A percentile compares a stretch with the other conserved stretches of the same genome.
Evolutionary conservation across 2,797 vertebrate species (phyloP).

Genomic region (Chelmon rostratus): DNA sequence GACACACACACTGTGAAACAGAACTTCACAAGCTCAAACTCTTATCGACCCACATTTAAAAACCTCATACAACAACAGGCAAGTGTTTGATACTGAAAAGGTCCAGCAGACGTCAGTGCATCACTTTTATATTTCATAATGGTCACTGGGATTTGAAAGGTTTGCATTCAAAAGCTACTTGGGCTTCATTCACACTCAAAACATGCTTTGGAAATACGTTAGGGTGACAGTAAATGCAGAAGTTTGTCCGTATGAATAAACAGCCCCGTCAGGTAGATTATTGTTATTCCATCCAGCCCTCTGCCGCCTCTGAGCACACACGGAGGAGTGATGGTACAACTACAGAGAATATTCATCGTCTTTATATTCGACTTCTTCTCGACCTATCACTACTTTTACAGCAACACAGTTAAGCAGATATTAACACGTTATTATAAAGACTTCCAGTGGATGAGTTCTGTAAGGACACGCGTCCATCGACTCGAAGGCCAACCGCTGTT

Average conservation of each 20-base stretch:
- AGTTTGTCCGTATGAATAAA: slow-evolving; percentile 28
- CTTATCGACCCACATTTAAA: background rate
- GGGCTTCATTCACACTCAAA: slow-evolving; percentile 41
- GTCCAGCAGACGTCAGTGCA: background rate
- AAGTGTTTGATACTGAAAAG: slow-evolving; percentile 10
- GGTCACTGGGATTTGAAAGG: slow-evolving; percentile 19
- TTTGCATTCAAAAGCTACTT: slow-evolving; percentile 41
- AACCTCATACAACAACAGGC: background rate
- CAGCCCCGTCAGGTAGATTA: slow-evolving; percentile 25
- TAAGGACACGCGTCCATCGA: slow-evolving; percentile 24
- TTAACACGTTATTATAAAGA: slow-evolving; percentile 75
- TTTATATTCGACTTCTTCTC: slow-evolving; percentile 63
- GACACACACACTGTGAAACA: background rate
- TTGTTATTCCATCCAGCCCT: slow-evolving; percentile 14
- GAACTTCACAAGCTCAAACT: background rate
- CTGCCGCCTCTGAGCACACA: slow-evolving; percentile 35
- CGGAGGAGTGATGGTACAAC: slow-evolving; percentile 60
- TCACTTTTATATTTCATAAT: slow-evolving; percentile 13
- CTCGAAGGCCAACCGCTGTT: slow-evolving; percentile 14
- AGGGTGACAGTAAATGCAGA: slow-evolving; percentile 25
- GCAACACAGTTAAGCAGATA: slow-evolving; percentile 80
- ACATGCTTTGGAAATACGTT: slow-evolving; percentile 60
- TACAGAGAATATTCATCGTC: slow-evolving; percentile 74
- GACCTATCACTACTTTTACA: slow-evolving; percentile 79
- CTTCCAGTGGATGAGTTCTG: slow-evolving; percentile 41